Base-by-base conservation (phyloP, 2,113 vertebrate genomes). In the Ameiurus melas region DNA sequence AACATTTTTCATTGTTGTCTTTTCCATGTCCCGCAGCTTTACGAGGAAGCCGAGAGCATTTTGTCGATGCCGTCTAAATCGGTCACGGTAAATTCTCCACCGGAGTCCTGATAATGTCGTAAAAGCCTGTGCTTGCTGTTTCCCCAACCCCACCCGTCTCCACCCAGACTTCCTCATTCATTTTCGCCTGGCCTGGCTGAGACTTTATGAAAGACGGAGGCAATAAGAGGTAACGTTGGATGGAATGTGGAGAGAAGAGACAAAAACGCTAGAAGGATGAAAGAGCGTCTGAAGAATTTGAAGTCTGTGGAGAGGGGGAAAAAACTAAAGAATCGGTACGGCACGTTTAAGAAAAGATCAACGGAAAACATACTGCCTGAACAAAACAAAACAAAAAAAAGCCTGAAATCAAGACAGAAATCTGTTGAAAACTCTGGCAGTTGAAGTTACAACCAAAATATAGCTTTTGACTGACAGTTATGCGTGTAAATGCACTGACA, bases 31-130 rank as follows among this genome's bases (percentile, higher is more conserved):
- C 47, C 43, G 20, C 17, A 99, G 98, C 97, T 99, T 97, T 98
- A 97, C 70, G 98, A 99, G 92, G 98, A 99, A 94, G 98, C 98
- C 39, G 98, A 99, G 93, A 96, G 97, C 87, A 96, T 99, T 92
- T 94, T 99, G 93, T 96, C 95, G 85, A 94, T 93, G 86, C 94
- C 96, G 36, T 93, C 94, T 85, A 97, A 97, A 92, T 96, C 96
- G 60, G 93, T 95, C 81, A 90, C 95, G 90, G 93, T 91, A 0
- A 95, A 96, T 90, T 88, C 93, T 22, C 94, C 94, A 93, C 87
- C 94, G 47, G 97, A 98, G 91, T 97, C 96, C 95, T 99, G 97
- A 99, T 96, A 92, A 99, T 96, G 92, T 43, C 3, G 85, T 83
- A 73, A n/a, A n/a, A 62, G 16, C 77, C 55, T 82, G 30, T 64